Base-by-base conservation (phyloP, 2,888 invertebrate species). In the Apomyelois bistriatella region DNA sequence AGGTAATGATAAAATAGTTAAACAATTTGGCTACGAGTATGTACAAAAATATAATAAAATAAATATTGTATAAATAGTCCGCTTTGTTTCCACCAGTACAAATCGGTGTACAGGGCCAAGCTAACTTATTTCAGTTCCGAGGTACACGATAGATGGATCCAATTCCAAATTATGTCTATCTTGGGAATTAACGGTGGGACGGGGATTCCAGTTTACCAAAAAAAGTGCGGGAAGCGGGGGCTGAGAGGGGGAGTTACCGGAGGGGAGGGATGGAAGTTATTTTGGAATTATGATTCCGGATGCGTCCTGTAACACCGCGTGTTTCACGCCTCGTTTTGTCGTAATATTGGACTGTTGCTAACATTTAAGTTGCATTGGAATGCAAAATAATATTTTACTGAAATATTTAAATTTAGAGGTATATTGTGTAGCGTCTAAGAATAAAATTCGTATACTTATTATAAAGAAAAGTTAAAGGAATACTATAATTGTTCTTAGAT, bases 131-230 rank as follows among this genome's bases (percentile, higher is more conserved):
- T 89, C 85, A 84, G 85, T 85, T 79, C 84, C 85, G 78, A 84
- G 81, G 79, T 79, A 81, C 79, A 82, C 85, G 88, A 91, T 90
- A 89, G 88, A 91, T 90, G 90, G 87, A 90, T 91, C 91, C 91
- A 91, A 91, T 91, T 91, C 90, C 88, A 89, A 91, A 90, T 90
- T 91, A 91, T 90, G 88, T 89, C 85, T 89, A 86, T 89, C 91
- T 89, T 90, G 91, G 91, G 91, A 91, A 91, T 91, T 87, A 88
- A 86, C 89, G 79, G 76, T 77, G 83, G 82, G 78, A 79, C 80
- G 86, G 87, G 85, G 87, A 88, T 82, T 86, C 89, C 86, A 83
- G 82, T 89, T 88, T 90, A 85, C 84, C 84, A 85, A 89, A 88
- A 86, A 87, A 88, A 76, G 70, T 73, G 70, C 74, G 79, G 76